Percentiles rank a stretch among this genome's conserved stretches.
Conservation (phyloP, 2,888 invertebrate genomes). For the Chymomyza amoena region DNA sequence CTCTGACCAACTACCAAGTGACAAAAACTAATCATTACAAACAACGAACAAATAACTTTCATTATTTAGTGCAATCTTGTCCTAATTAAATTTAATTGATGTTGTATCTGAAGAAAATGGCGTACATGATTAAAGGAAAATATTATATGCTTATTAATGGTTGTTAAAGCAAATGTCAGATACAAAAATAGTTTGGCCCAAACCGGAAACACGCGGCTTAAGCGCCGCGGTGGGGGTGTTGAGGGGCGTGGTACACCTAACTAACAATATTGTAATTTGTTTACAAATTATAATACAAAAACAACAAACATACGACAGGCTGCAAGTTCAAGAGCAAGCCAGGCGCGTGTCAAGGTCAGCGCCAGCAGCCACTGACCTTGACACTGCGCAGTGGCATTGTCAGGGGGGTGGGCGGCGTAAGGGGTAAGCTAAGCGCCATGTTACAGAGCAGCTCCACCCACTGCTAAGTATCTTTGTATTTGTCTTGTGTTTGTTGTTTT, state of each 20-base stretch:
- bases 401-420: neutral
- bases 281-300: slow-evolving; percentile 25
- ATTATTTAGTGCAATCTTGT: neutral
- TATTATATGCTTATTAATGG: too few species aligned
- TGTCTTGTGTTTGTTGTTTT: slow-evolving; percentile 56
- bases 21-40: neutral
- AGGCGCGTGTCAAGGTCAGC: slow-evolving; percentile 33
- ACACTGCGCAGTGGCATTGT: neutral
- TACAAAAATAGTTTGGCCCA: slow-evolving; percentile 52
- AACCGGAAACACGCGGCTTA: neutral
- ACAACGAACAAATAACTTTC: neutral
- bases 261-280: slow-evolving; percentile 65
- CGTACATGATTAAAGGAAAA: neutral
- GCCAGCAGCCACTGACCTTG: slow-evolving; percentile 32
- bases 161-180: slow-evolving; percentile 47
- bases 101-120: neutral
- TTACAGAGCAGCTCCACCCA: slow-evolving; percentile 1
- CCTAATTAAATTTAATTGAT: neutral
- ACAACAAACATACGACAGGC: slow-evolving; percentile 23
- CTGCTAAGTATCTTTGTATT: neutral
- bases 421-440: slow-evolving; percentile 7
- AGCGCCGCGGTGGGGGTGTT: neutral
- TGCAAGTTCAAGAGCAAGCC: slow-evolving; percentile 22
- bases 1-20: neutral
- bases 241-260: neutral